Conservation (phyloP, 2,797 vertebrate species). For the Valencia hispanica region DNA sequence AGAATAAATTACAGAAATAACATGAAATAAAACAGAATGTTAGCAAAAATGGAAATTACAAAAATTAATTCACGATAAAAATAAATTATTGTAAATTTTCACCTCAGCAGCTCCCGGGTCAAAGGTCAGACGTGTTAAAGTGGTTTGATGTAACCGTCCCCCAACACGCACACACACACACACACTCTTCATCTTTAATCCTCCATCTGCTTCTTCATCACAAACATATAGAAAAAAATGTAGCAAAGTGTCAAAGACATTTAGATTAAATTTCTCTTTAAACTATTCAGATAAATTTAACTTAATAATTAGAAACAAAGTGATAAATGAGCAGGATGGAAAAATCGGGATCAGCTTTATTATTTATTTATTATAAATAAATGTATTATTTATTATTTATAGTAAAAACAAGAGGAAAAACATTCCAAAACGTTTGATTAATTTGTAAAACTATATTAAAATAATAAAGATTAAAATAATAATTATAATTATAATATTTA, state of each 20-base stretch:
- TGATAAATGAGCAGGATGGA: not conserved
- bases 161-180: not conserved
- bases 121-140: conserved; percentile 55
- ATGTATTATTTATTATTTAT: no score
- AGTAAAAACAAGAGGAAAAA: no score
- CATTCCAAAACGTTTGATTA: no score
- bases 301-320: not conserved
- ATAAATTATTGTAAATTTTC: not conserved
- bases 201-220: conserved; percentile 16
- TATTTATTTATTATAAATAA: no score
- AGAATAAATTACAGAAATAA: rapidly evolving
- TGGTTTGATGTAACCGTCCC: not conserved
- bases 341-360: no score
- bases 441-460: no score
- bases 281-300: not conserved
- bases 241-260: not conserved
- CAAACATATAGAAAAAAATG: not conserved
- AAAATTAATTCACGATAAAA: not conserved
- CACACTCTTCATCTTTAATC: conserved; percentile 21
- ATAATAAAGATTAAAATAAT: not conserved
- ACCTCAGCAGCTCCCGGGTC: conserved; percentile 35
- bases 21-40: not conserved
- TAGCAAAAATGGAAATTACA: not conserved
- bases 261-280: conserved; percentile 32
- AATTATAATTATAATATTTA: not conserved